A percentile compares a stretch with the other conserved stretches of the same genome.
phyloP scores from a whole-genome alignment of 2,888 invertebrate species.

The Hofmannophila pseudospretella region DNA sequence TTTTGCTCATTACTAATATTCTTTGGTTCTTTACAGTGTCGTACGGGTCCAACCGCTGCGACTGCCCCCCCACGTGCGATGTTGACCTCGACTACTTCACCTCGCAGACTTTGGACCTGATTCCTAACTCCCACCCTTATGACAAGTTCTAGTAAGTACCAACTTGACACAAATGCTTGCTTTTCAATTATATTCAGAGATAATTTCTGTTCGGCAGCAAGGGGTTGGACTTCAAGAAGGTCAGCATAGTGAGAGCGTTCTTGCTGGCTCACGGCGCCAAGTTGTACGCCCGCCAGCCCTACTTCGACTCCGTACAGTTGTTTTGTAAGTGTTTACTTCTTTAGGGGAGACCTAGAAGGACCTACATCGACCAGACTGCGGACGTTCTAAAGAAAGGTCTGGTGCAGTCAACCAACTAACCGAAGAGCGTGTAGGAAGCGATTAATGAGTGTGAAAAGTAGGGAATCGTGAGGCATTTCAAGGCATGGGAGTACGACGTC shows the following conservation, averaged over 20 bases:
- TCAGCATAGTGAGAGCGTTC: slow-evolving; percentile 37
- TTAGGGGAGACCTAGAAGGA: too few species aligned
- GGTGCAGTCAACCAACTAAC: too few species aligned
- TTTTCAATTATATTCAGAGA: too few species aligned
- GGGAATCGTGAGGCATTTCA: too few species aligned
- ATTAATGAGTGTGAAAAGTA: too few species aligned
- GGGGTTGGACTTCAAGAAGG: slow-evolving; percentile 30
- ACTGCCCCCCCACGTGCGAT: slow-evolving; percentile 41
- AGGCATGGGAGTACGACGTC: too few species aligned
- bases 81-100: slow-evolving; percentile 17
- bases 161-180: too few species aligned
- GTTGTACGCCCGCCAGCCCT: slow-evolving; percentile 27
- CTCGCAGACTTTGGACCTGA: slow-evolving; percentile 21
- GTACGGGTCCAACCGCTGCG: slow-evolving; percentile 20
- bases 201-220: slow-evolving; percentile 28
- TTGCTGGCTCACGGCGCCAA: slow-evolving; percentile 21
- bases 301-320: slow-evolving; percentile 30
- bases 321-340: slow-evolving; percentile 46
- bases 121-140: slow-evolving; percentile 14
- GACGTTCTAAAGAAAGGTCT: too few species aligned
- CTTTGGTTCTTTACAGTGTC: slow-evolving; percentile 22
- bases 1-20: too few species aligned
- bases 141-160: slow-evolving; percentile 48
- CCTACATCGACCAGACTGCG: too few species aligned
- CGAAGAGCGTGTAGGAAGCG: too few species aligned